Evolutionary conservation across 2,888 invertebrate genomes (phyloP).

Genomic region (Bombyx huttoni): DNA sequence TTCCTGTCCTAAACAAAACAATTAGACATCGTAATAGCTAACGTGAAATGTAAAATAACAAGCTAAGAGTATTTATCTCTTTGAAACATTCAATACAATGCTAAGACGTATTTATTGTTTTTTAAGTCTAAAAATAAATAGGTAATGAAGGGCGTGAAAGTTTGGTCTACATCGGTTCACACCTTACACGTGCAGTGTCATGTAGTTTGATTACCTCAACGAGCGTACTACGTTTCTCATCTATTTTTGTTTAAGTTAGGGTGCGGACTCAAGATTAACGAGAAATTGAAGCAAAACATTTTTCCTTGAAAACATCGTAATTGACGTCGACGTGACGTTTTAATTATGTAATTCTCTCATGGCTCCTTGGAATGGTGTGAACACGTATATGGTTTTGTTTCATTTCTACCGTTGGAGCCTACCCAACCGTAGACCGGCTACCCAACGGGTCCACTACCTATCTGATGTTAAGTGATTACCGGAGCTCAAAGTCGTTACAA

Average conservation of each 20-base stretch:
- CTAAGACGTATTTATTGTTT: constrained; percentile 41
- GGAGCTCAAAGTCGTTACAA: too few relatives aligned
- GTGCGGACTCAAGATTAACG: constrained; percentile 8
- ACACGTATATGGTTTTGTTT: too few relatives aligned
- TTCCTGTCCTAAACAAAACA: not conserved
- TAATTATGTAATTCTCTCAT: not conserved
- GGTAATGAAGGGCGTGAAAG: constrained; percentile 39
- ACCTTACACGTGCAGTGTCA: constrained; percentile 61
- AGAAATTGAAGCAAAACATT: not conserved
- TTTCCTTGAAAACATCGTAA: not conserved
- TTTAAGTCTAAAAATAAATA: constrained; percentile 45
- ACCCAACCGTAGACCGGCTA: too few relatives aligned
- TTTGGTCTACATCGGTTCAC: constrained; percentile 51
- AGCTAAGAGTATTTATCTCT: constrained; percentile 20
- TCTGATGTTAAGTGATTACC: too few relatives aligned
- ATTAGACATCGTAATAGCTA: not conserved
- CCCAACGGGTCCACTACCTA: too few relatives aligned
- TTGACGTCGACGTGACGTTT: not conserved
- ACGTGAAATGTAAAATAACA: constrained; percentile 16
- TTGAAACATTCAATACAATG: constrained; percentile 32
- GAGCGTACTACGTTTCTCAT: constrained; percentile 19
- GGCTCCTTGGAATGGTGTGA: not conserved
- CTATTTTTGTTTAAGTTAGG: constrained; percentile 42
- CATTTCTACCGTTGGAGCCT: too few relatives aligned
- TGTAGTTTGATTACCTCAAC: constrained; percentile 51